Conservation (phyloP, 2,888 invertebrate species). For the Xestobium rufovillosum region DNA sequence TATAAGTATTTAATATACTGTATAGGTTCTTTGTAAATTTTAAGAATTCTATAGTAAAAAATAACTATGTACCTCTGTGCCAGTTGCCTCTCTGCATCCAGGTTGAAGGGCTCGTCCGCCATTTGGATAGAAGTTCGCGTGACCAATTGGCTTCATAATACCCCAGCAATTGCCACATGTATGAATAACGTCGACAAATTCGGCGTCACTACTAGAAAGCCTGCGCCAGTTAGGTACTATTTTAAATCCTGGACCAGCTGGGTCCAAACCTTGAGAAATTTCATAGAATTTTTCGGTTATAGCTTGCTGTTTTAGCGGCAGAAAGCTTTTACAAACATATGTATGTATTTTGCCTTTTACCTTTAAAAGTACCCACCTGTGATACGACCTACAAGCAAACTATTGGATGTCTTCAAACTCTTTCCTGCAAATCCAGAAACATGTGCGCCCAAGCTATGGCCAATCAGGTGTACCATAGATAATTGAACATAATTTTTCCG, state of each 20-base stretch:
- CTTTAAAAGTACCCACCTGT: slow-evolving; percentile 27
- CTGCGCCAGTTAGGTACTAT: slow-evolving; percentile 41
- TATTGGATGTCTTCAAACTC: slow-evolving; percentile 22
- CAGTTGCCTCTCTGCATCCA: no score
- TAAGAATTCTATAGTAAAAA: no score
- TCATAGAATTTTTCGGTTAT: no score
- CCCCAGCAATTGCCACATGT: slow-evolving; percentile 62
- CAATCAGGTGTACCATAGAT: slow-evolving; percentile 51
- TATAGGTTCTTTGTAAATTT: no score
- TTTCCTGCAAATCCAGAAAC: slow-evolving; percentile 36
- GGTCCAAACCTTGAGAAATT: slow-evolving; percentile 50
- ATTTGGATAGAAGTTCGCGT: slow-evolving; percentile 71
- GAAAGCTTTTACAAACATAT: no score
- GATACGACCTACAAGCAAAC: slow-evolving; percentile 29
- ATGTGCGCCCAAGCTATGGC: slow-evolving; percentile 55
- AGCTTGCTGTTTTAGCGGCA: no score
- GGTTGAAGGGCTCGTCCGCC: slow-evolving; percentile 60
- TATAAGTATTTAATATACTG: no score
- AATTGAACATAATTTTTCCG: no score
- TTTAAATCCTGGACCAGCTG: slow-evolving; percentile 59
- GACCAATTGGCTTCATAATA: slow-evolving; percentile 52
- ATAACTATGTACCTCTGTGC: no score
- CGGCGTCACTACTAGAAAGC: slow-evolving; percentile 58
- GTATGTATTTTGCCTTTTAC: no score
- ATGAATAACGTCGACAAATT: slow-evolving; percentile 69